Evolutionary conservation across 2,888 invertebrate genomes (phyloP), one percentile per base, ranked within the genome.

Genomic region (Andrena praecox): DNA sequence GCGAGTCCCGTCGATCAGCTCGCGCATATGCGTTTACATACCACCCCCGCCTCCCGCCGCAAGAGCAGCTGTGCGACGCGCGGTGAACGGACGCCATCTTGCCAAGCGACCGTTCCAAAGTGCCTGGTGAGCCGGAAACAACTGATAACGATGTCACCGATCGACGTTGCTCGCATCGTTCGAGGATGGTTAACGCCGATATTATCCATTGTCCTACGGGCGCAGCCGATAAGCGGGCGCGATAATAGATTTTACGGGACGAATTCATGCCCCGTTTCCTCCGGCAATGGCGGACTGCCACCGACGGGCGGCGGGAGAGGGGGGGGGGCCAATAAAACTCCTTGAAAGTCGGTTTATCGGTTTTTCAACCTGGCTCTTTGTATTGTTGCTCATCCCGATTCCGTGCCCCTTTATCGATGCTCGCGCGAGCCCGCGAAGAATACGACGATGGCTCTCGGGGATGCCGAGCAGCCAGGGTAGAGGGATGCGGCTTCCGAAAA

Each of bases 91-190:
- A 82, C 90, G 92, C 93, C 92, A 91, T 92, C 92, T 92, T 92
- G 92, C 88, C 80, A 69, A 68, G 54, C 82, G 80, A 84, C 75
- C 77, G 77, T 80, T 72, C 86, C 73, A 80, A 86, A 84, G 86
- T 91, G 91, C 83, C 89, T 91, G 91, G 89, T 91, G 91, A 93
- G 92, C 92, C 93, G 93, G 94, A 94, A 94, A 93, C 94, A 90
- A 91, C 93, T 92, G 94, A 94, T 94, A 94, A 91, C 90, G 90
- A 91, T 88, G 90, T 90, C 88, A 88, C 91, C 88, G 92, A 93
- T 93, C 92, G 91, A 91, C 91, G 91, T 56, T 56, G 56, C 89
- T 87, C 85, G 89, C 89, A 88, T 88, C 87, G 87, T 91, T 85
- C 89, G 88, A 91, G 89, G 90, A 91, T 85, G 88, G 89, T 91